Base-by-base conservation (phyloP, 2,113 vertebrate genomes). In the Ceratotherium simum region DNA sequence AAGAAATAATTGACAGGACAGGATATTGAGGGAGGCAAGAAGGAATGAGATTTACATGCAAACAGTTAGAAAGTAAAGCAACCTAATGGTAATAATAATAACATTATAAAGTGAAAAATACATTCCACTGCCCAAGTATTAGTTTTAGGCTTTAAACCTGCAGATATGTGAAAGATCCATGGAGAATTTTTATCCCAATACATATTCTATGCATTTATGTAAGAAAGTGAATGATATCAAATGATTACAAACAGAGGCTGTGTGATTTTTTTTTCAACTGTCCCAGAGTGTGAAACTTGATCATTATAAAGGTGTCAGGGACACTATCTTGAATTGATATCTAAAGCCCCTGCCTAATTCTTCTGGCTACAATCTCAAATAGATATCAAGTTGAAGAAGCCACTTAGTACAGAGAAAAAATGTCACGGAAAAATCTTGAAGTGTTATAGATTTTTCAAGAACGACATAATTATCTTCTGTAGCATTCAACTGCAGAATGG, bases 351-450 rank as follows among this genome's bases (percentile, higher is more conserved):
- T 86, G 33, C 29, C 65, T 81, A 62, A 65, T 95, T 90, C 70
- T 51, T 76, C 36, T 80, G 90, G n/a, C 42, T 84, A 75, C 20
- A 56, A 56, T 67, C 36, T 86, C 67, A 58, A 73, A 72, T 29
- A 88, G 51, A 56, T 80, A 76, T 23, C 46, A 76, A 86, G 18
- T 90, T 65, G 90, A 92, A 72, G 81, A 93, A 91, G 58, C 54
- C 27, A 58, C 60, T 62, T 42, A 39, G 11, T 70, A 73, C 8
- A 3, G 20, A 91, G 86, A 82, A 97, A 80, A 78, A 64, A 82
- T 92, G 60, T 86, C 91, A 95, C 72, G 89, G 79, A 70, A 91
- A 70, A 96, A 73, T 95, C 80, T 67, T 78, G 70, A 84, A 72
- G 56, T 42, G 16, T 62, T 92, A 67, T 23, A 73, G 94, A 90